Base-by-base conservation (phyloP, 2,113 vertebrate genomes). In the Mobula birostris region DNA sequence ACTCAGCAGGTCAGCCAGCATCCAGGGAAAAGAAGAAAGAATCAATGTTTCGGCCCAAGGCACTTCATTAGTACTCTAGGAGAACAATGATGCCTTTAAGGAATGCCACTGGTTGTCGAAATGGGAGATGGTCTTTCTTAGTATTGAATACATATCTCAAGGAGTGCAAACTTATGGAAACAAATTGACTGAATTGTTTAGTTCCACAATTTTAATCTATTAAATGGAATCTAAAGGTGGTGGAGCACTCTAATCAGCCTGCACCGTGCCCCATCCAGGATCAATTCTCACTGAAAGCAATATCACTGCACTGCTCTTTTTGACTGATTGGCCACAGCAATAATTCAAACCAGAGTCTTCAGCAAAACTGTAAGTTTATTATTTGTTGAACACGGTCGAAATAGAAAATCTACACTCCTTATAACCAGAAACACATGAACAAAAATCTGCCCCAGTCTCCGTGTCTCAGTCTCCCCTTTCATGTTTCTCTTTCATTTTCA, bases 401-500 rank as follows among this genome's bases (percentile, higher is more conserved):
- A 74, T 93, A 74, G 40, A 74, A 93, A 93, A 70, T 36, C 40
- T 56, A 24, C 66, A 72, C 70, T 93, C 72, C 70, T 72, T 24
- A 0, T 93, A 93, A 93, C 91, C 21, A 93, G 66, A 74, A 93
- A 70, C 91, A 93, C 40, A 93, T 72, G 70, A 56, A 36, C 32
- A n/a, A 93, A 56, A 48, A 74, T 68, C 68, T 74, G 56, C 48
- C 36, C 90, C 91, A 93, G 91, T 40, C 91, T 93, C 40, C 21
- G 63, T 74, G 91, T 76, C 91, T 93, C 91, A 74, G 36, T 74
- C 32, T 93, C 91, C 15, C 70, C 32, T 40, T 90, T 56, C 91
- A 76, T 74, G 91, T 27, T 93, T 93, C 91, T 36, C 32, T 93
- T 93, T 93, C 91, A 93, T 74, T 93, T 74, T 48, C 72, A 56